These are phyloP conservation scores for Sialis fuliginosa DNA, from an alignment of 2,888 invertebrate genomes.

Conservation along the genomic window DNA sequence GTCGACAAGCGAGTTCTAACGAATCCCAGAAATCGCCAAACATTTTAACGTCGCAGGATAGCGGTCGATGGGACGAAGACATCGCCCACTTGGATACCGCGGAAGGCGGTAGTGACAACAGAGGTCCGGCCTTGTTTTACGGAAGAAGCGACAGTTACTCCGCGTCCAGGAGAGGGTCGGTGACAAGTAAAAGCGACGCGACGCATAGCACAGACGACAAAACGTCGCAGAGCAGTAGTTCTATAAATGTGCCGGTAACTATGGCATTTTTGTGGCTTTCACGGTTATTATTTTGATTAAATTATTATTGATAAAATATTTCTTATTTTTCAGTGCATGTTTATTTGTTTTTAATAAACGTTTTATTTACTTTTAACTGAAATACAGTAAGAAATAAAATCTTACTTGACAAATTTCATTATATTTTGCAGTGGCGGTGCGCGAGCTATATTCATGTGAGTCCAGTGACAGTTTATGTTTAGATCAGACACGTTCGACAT, in stretches of 20 bases:
- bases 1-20: conserved; percentile 20
- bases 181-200: conserved; percentile 18
- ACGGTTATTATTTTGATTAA: too few species aligned
- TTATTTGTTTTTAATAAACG: too few species aligned
- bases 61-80: conserved; percentile 19
- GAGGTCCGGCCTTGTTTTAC: background rate
- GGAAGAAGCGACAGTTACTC: conserved; percentile 1
- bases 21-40: conserved; percentile 17
- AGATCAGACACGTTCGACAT: too few species aligned
- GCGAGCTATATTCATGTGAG: too few species aligned
- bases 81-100: background rate
- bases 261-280: too few species aligned
- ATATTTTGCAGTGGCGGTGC: too few species aligned
- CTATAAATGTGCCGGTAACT: background rate
- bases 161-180: conserved; percentile 18
- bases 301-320: too few species aligned
- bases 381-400: too few species aligned
- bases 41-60: conserved; percentile 18
- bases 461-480: too few species aligned
- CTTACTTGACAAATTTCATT: too few species aligned
- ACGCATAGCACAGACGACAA: conserved; percentile 11
- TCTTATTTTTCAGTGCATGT: too few species aligned
- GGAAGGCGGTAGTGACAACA: conserved; percentile 4
- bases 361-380: too few species aligned
- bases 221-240: conserved; percentile 11